phyloP scores from a whole-genome alignment of 2,888 invertebrate species.

The Dyspetes luteomarginatus region DNA sequence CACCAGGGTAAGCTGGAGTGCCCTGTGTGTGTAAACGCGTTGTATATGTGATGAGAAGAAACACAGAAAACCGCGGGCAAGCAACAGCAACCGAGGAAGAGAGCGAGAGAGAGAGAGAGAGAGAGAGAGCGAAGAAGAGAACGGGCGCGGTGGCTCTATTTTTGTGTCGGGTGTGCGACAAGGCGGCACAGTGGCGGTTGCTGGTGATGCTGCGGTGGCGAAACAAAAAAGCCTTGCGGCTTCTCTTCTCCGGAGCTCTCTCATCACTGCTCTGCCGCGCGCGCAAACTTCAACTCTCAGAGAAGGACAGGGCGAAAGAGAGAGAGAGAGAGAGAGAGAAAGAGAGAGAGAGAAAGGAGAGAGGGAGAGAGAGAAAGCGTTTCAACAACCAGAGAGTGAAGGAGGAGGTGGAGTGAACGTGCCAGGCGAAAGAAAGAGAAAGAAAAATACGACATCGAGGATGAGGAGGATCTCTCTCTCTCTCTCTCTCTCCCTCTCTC shows the following conservation, averaged over 20 bases:
- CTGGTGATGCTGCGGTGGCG: slow-evolving; percentile 74
- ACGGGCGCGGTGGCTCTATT: slow-evolving; percentile 77
- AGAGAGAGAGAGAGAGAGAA: slow-evolving; percentile 6
- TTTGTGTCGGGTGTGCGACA: slow-evolving; percentile 78
- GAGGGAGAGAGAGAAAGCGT: slow-evolving; percentile 1
- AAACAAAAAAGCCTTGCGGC: slow-evolving; percentile 82
- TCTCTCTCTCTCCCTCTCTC: slow-evolving; percentile 66
- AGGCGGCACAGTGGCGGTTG: slow-evolving; percentile 57
- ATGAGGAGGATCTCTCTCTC: slow-evolving; percentile 39
- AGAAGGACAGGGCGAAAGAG: slow-evolving; percentile 40
- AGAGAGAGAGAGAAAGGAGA: slow-evolving; percentile 14
- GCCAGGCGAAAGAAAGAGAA: slow-evolving; percentile 47
- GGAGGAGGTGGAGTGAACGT: neutral
- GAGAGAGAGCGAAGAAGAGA: slow-evolving; percentile 45
- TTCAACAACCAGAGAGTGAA: slow-evolving; percentile 54
- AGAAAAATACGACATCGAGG: slow-evolving; percentile 52
- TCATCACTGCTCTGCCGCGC: slow-evolving; percentile 65
- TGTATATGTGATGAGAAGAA: slow-evolving; percentile 37
- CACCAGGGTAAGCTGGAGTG: neutral
- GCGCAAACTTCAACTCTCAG: slow-evolving; percentile 60
- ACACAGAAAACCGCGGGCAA: slow-evolving; percentile 31
- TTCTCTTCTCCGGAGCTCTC: slow-evolving; percentile 73
- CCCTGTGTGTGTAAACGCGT: slow-evolving; percentile 14
- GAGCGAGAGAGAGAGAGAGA: slow-evolving; percentile 27
- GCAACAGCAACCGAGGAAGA: slow-evolving; percentile 23